Conservation (phyloP, 1,140 invertebrate species). For the Drosophila pruinosa region DNA sequence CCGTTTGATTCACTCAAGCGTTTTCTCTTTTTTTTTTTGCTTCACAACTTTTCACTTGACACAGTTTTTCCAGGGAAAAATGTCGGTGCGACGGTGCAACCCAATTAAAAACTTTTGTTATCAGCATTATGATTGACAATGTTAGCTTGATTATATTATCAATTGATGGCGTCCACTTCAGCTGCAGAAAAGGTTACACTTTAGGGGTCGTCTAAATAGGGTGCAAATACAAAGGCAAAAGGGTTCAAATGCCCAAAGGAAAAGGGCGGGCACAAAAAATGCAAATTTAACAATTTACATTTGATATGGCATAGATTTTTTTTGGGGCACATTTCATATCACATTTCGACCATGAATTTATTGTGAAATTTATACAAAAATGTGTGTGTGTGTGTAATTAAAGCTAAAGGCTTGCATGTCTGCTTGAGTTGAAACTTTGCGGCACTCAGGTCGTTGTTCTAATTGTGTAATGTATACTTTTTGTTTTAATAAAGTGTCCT, state of each 20-base stretch:
- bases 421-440: neutral
- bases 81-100: slow-evolving; percentile 36
- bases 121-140: slow-evolving; percentile 51
- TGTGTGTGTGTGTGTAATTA: neutral
- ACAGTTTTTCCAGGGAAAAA: neutral
- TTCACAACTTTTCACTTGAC: neutral
- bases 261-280: neutral
- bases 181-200: neutral
- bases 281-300: slow-evolving; percentile 12
- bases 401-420: neutral
- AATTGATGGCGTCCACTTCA: slow-evolving; percentile 18
- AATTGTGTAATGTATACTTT: slow-evolving; percentile 67
- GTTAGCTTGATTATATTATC: slow-evolving; percentile 67
- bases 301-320: neutral
- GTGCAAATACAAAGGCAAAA: neutral
- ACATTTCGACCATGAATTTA: neutral
- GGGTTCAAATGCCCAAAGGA: neutral
- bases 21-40: neutral
- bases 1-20: slow-evolving; percentile 3
- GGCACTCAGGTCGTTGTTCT: neutral
- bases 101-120: slow-evolving; percentile 78
- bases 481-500: slow-evolving; percentile 27
- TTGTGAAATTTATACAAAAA: neutral
- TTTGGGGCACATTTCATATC: neutral
- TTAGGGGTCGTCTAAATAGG: neutral